Base-by-base conservation (phyloP, 1,140 invertebrate genomes). In the Halesus radiatus region DNA sequence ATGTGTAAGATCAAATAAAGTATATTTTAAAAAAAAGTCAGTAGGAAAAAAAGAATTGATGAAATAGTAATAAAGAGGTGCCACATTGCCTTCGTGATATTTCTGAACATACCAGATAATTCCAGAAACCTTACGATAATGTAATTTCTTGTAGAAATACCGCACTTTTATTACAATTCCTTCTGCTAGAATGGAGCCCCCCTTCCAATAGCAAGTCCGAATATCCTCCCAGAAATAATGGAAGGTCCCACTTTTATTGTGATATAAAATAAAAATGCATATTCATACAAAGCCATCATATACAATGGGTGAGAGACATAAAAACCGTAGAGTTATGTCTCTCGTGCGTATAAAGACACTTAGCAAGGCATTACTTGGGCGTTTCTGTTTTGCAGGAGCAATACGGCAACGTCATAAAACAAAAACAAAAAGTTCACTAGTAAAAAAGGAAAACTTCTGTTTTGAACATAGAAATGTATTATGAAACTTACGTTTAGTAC, bases 181-280 rank as follows among this genome's bases (percentile, higher is more conserved):
- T 54, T 23, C 22, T 29, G 54, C 15, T 4, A 74, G 22, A n/a
- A 74, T 26, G 66, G 54, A 26, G 54, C 54, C 13, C 29, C 68
- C 60, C 10, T 37, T 26, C 29, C 60, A 29, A 68, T 73, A 23
- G n/a, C 77, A 76, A 26, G 78, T 80, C 81, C 81, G 78, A 82
- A 54, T 62, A 26, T 70, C 68, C 78, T 74, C 62, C 29, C 56
- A 76, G 56, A 68, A 60, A 83, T 83, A 83, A 83, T 83, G 81
- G 81, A 83, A 83, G 74, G 81, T 80, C 68, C 37, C 60, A 62
- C 50, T 83, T 83, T 83, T 83, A 83, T 76, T 83, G 79, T 72
- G 58, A 66, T 62, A 81, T 83, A 83, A 81, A 83, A 83, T 83
- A 83, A 83, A 83, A 83, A 83, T 83, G 82, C 82, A 83, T 83